Evolutionary conservation across 2,113 vertebrate species (phyloP).

Genomic region (Xiphorhynchus elegans): DNA sequence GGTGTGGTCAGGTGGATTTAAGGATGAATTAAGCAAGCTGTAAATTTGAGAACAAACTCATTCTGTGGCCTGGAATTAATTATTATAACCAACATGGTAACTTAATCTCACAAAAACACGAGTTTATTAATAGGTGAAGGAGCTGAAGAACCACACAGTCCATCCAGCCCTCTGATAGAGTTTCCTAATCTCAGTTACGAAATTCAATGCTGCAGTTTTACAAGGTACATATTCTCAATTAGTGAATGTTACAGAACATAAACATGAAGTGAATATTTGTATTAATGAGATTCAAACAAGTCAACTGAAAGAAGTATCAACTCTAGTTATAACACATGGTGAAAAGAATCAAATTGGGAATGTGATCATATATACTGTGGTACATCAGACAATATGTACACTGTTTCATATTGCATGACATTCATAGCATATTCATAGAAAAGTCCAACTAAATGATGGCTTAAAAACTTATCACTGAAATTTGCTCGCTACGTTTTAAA

Average conservation of each 20-base stretch:
- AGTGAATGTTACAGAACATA: conserved; percentile 68
- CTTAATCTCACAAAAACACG: conserved; percentile 75
- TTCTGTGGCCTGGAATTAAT: conserved; percentile 70
- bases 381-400: conserved; percentile 63
- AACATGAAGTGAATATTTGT: conserved; percentile 62
- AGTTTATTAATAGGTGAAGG: conserved; percentile 67
- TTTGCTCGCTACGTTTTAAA: conserved; percentile 38
- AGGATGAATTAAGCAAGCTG: conserved; percentile 50
- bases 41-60: conserved; percentile 59
- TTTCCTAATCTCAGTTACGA: conserved; percentile 61
- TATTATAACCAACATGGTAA: conserved; percentile 69
- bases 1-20: conserved; percentile 23
- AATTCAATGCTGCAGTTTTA: conserved; percentile 63
- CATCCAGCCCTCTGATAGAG: conserved; percentile 50
- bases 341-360: conserved; percentile 57
- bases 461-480: conserved; percentile 37
- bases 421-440: conserved; percentile 65
- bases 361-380: conserved; percentile 62
- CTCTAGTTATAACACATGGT: conserved; percentile 53
- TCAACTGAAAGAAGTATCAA: conserved; percentile 58
- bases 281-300: conserved; percentile 65
- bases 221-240: conserved; percentile 66
- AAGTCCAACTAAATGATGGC: conserved; percentile 59
- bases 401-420: conserved; percentile 60
- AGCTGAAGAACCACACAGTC: conserved; percentile 56